Conservation (phyloP, 2,113 vertebrate genomes). For the Triplophysa siluroides region DNA sequence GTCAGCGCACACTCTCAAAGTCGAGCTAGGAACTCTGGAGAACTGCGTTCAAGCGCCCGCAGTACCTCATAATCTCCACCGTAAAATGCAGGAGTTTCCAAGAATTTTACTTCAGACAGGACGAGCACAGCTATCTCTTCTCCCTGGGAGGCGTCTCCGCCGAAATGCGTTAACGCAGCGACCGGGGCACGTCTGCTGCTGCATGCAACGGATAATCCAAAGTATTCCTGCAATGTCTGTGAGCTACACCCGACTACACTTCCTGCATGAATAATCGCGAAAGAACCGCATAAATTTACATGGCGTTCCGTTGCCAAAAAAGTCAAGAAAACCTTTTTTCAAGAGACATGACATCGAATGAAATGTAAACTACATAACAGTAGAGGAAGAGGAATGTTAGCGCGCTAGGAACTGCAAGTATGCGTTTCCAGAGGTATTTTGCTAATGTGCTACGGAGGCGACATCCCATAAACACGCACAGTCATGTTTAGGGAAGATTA, state of each 20-base stretch:
- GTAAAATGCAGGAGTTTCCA: conserved; percentile 73
- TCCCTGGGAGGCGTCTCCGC: conserved; percentile 39
- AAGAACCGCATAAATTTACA: conserved; percentile 38
- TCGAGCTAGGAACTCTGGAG: conserved; percentile 64
- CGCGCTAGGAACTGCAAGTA: neutral
- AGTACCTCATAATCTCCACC: conserved; percentile 70
- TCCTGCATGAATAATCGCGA: conserved; percentile 40
- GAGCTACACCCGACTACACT: conserved; percentile 44
- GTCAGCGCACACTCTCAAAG: conserved; percentile 51
- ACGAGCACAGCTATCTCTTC: conserved; percentile 66
- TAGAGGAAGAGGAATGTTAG: neutral
- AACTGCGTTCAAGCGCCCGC: conserved; percentile 71
- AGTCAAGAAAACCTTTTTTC: conserved; percentile 49
- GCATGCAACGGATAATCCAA: conserved; percentile 53
- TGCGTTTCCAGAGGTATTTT: conserved; percentile 30
- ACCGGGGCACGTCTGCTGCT: conserved; percentile 46
- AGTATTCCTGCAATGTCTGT: conserved; percentile 50
- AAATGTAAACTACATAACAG: conserved; percentile 15
- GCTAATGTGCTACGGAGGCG: conserved; percentile 32
- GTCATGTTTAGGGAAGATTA: neutral
- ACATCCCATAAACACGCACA: conserved; percentile 18
- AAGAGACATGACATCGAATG: conserved; percentile 10
- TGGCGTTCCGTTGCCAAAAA: conserved; percentile 36
- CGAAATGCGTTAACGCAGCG: conserved; percentile 35
- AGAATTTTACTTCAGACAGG: conserved; percentile 75